Evolutionary conservation across 2,113 vertebrate genomes (phyloP).

Genomic region (Corythaeola cristata): DNA sequence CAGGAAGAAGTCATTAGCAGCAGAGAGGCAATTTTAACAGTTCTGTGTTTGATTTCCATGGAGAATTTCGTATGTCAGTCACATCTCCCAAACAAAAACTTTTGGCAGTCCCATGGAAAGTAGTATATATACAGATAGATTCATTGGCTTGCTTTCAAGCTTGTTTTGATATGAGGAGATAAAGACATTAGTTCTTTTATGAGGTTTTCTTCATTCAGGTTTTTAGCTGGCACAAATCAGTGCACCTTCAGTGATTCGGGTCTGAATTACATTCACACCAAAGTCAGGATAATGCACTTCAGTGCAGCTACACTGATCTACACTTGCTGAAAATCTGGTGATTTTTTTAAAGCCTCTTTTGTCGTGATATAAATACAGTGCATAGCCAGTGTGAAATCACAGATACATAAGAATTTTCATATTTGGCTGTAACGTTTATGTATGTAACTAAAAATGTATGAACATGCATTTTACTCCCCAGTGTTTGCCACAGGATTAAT

Average conservation of each 20-base stretch:
- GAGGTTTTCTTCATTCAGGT: neutral
- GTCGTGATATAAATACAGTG: neutral
- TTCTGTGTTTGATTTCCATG: neutral
- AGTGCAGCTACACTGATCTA: neutral
- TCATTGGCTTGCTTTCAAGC: neutral
- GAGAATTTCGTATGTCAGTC: neutral
- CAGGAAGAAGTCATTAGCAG: neutral
- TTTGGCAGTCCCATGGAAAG: neutral
- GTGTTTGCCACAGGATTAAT: neutral
- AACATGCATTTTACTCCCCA: neutral
- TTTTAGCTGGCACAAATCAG: neutral
- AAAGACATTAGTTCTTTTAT: neutral
- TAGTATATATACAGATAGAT: neutral
- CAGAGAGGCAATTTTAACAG: neutral
- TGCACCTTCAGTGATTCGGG: neutral
- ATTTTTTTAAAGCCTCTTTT: conserved; percentile 12
- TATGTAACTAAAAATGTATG: neutral
- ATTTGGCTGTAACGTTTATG: neutral
- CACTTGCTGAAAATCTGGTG: neutral
- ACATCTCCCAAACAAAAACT: conserved; percentile 2
- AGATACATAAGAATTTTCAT: neutral
- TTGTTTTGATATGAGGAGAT: neutral
- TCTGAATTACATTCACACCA: neutral
- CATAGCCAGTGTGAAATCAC: neutral
- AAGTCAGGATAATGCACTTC: neutral